Conservation (phyloP, 2,113 vertebrate genomes). For the Cairina moschata region DNA sequence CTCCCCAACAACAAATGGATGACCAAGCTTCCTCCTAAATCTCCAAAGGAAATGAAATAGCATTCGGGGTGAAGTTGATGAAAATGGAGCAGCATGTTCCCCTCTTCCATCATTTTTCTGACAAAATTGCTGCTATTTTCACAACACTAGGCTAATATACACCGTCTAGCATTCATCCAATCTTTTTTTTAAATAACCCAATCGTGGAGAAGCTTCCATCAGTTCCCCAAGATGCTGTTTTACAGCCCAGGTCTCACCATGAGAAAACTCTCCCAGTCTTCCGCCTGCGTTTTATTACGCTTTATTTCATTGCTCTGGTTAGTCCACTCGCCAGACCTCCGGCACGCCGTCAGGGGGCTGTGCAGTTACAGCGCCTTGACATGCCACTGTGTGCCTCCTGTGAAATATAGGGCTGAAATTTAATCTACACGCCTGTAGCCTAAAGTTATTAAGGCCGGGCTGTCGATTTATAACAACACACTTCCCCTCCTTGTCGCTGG, state of each 20-base stretch:
- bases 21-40: background rate
- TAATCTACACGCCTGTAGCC: background rate
- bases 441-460: constrained; percentile 18
- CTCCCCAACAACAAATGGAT: background rate
- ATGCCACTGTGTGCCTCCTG: background rate
- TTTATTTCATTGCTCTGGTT: constrained; percentile 25
- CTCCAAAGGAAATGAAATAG: background rate
- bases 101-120: constrained; percentile 7
- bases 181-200: background rate
- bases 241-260: background rate
- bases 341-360: background rate
- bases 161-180: background rate
- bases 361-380: background rate
- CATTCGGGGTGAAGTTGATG: background rate
- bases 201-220: background rate
- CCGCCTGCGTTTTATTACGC: background rate
- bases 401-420: constrained; percentile 55
- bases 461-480: constrained; percentile 27
- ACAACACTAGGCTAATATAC: background rate
- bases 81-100: background rate
- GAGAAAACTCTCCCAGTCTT: background rate
- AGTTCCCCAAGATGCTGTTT: background rate
- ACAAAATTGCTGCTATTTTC: constrained; percentile 7
- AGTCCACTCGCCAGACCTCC: background rate
- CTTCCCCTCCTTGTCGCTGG: constrained; percentile 21